These are phyloP conservation scores for Macropis europaea DNA, from an alignment of 2,888 invertebrate genomes.

Conservation along the genomic window DNA sequence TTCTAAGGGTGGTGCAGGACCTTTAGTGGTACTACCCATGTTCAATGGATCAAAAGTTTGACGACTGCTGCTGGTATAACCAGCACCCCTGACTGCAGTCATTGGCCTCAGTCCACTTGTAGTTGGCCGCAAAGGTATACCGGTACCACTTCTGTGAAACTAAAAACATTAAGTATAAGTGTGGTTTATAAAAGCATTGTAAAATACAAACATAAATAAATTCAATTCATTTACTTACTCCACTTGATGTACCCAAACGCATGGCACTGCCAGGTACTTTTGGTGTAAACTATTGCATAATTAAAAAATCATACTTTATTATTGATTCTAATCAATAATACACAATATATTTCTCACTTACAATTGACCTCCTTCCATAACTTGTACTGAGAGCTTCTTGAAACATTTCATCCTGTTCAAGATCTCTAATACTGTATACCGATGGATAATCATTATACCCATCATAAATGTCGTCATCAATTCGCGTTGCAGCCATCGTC, in stretches of 20 bases:
- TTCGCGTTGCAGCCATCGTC: constrained; percentile 32
- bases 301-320: constrained; percentile 11
- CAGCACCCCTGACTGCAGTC: constrained; percentile 98
- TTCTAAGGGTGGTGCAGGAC: constrained; percentile 84
- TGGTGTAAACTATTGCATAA: constrained; percentile 74
- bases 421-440: constrained; percentile 84
- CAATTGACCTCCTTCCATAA: constrained; percentile 86
- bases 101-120: constrained; percentile 87
- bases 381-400: constrained; percentile 89
- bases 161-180: constrained; percentile 42
- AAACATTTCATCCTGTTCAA: constrained; percentile 87
- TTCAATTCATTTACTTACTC: constrained; percentile 77
- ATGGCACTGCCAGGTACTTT: constrained; percentile 81
- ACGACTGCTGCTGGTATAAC: constrained; percentile 89
- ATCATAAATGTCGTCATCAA: constrained; percentile 85
- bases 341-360: constrained; percentile 74
- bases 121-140: constrained; percentile 75
- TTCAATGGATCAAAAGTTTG: constrained; percentile 89
- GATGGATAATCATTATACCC: constrained; percentile 87
- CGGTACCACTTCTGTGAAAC: constrained; percentile 79
- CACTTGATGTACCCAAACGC: constrained; percentile 82
- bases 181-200: neutral
- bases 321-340: neutral
- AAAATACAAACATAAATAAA: neutral
- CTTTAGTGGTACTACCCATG: constrained; percentile 81